Conservation (phyloP, 2,888 invertebrate species). For the Maniola hyperantus region DNA sequence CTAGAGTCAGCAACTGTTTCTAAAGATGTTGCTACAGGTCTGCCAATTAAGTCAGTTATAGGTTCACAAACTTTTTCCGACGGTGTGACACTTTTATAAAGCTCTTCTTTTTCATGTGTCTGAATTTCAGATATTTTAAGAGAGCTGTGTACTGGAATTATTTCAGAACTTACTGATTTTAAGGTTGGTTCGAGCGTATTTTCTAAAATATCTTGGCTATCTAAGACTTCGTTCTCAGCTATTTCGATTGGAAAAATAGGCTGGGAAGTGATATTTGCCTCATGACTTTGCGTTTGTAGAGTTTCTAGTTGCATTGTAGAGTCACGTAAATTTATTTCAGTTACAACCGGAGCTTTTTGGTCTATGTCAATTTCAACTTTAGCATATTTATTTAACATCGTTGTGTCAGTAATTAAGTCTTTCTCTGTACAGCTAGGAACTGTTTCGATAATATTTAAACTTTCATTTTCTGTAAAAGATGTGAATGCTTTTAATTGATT, state of each 20-base stretch:
- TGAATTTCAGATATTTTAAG: conserved; percentile 63
- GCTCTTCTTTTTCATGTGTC: conserved; percentile 67
- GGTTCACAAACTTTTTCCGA: conserved; percentile 59
- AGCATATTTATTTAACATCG: conserved; percentile 74
- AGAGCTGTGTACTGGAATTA: conserved; percentile 55
- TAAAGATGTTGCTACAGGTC: conserved; percentile 76
- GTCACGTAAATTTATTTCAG: conserved; percentile 68
- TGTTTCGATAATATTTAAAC: conserved; percentile 83
- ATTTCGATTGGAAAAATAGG: conserved; percentile 62
- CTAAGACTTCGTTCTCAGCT: conserved; percentile 67
- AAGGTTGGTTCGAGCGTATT: conserved; percentile 49
- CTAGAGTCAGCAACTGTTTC: conserved; percentile 73
- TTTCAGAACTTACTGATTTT: conserved; percentile 57
- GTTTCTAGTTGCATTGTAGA: conserved; percentile 55
- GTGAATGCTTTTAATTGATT: conserved; percentile 78
- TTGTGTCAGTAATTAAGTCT: conserved; percentile 70
- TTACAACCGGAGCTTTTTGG: conserved; percentile 77
- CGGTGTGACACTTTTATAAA: conserved; percentile 42
- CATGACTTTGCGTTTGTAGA: conserved; percentile 54
- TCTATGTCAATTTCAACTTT: conserved; percentile 75
- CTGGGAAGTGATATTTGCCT: conserved; percentile 61
- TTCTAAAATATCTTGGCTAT: conserved; percentile 65
- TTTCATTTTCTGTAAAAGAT: conserved; percentile 81
- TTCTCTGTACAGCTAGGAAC: conserved; percentile 62
- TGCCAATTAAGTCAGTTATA: conserved; percentile 67